These are phyloP conservation scores for Dufourea novaeangliae DNA, from an alignment of 1,140 invertebrate genomes.

Conservation along the genomic window DNA sequence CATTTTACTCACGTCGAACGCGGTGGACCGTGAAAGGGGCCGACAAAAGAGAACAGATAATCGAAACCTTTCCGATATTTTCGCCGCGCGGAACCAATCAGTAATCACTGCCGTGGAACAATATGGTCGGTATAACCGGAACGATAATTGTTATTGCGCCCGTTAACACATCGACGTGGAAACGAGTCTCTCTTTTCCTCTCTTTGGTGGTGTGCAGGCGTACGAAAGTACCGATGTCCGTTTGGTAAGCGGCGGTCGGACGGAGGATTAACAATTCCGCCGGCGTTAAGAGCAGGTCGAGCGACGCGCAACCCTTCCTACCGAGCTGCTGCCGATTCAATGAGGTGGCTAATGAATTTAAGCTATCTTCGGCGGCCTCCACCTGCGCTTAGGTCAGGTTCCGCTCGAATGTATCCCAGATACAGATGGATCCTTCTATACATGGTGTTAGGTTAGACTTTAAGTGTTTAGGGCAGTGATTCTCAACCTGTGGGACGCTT, in stretches of 20 bases:
- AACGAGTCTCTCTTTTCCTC: background rate
- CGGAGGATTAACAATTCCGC: constrained; percentile 57
- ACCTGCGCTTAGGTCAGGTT: constrained; percentile 44
- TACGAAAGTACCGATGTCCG: constrained; percentile 26
- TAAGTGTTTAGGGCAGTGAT: no score
- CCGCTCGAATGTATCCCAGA: background rate
- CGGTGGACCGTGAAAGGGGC: no score
- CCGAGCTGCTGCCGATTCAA: constrained; percentile 54
- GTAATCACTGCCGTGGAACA: constrained; percentile 34
- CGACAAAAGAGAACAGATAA: background rate
- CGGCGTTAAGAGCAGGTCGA: constrained; percentile 28
- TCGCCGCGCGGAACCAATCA: constrained; percentile 15
- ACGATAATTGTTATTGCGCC: constrained; percentile 62
- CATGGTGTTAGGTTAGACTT: no score
- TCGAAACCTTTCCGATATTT: constrained; percentile 28
- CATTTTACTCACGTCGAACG: background rate
- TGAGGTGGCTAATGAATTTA: constrained; percentile 73
- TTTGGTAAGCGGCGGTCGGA: background rate
- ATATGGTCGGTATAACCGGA: constrained; percentile 48
- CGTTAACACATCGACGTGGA: constrained; percentile 53
- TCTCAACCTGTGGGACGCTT: no score
- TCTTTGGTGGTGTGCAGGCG: background rate
- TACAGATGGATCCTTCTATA: background rate
- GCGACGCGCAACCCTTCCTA: background rate
- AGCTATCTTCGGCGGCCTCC: constrained; percentile 63